Conservation (phyloP, 2,113 vertebrate species). For the Scalopus aquaticus region DNA sequence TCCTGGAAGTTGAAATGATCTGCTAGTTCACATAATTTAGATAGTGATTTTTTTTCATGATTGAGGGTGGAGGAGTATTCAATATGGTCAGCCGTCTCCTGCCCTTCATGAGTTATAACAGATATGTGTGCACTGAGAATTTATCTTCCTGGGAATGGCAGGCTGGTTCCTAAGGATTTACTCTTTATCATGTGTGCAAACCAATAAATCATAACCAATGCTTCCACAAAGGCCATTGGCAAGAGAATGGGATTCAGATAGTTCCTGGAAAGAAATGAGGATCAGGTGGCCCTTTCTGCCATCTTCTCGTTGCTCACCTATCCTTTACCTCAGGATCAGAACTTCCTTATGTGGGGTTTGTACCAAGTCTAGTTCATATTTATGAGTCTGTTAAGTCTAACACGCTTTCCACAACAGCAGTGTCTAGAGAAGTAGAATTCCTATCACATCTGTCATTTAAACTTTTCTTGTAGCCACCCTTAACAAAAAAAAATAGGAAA, state of each 20-base stretch:
- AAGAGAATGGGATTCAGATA: background rate
- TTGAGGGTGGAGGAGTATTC: background rate
- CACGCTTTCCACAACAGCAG: background rate
- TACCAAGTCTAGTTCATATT: background rate
- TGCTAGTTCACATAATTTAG: background rate
- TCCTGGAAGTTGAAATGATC: background rate
- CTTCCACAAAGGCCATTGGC: background rate
- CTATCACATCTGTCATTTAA: background rate
- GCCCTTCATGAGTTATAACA: background rate
- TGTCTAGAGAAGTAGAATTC: background rate
- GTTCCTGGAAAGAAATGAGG: background rate
- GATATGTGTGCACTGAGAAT: background rate
- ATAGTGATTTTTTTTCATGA: background rate
- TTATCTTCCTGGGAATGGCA: background rate
- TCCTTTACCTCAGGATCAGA: background rate
- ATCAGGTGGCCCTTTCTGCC: background rate
- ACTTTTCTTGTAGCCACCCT: background rate
- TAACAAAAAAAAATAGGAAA: background rate
- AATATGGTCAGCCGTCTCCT: background rate
- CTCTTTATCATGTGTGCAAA: background rate
- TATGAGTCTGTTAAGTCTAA: background rate
- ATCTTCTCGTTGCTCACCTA: background rate
- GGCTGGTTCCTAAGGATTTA: background rate
- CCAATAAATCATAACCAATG: background rate
- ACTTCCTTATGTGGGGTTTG: background rate